Percentiles rank a stretch among this genome's conserved stretches.
These are phyloP conservation scores for Phaonia tiefii DNA, from an alignment of 2,888 invertebrate genomes.

Conservation along the genomic window DNA sequence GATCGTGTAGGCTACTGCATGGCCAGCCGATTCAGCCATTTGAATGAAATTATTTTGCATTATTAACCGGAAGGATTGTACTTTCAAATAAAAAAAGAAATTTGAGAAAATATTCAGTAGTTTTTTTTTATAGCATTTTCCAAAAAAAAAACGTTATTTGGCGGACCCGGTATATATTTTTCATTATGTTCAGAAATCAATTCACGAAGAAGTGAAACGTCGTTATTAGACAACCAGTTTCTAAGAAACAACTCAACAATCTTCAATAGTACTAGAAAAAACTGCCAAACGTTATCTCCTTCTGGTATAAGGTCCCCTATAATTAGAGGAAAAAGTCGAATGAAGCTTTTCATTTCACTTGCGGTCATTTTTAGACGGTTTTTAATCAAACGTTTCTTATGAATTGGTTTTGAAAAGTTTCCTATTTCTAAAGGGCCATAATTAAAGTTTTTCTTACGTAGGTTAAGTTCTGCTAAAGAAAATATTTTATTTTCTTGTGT, in stretches of 20 bases:
- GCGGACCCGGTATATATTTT: constrained; percentile 30
- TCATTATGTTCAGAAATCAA: constrained; percentile 32
- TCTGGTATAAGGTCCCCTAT: constrained; percentile 70
- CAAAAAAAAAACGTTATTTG: no score
- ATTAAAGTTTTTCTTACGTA: constrained; percentile 68
- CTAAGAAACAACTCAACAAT: constrained; percentile 68
- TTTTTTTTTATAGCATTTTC: no score
- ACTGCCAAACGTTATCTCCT: constrained; percentile 69
- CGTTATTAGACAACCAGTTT: constrained; percentile 40
- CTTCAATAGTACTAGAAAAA: constrained; percentile 68
- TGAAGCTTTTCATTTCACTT: constrained; percentile 70
- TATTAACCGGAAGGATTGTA: no score
- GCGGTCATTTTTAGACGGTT: constrained; percentile 68
- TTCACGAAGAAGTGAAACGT: constrained; percentile 36
- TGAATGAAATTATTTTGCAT: no score
- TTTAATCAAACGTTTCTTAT: constrained; percentile 45
- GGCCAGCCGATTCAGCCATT: no score
- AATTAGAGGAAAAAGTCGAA: constrained; percentile 68
- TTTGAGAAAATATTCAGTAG: no score
- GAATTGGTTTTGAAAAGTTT: constrained; percentile 66
- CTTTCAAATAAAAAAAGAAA: no score
- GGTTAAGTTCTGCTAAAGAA: constrained; percentile 67
- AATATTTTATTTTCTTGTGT: no score
- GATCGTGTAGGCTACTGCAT: no score
- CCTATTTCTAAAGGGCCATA: constrained; percentile 68